Base-by-base conservation (phyloP, 2,797 vertebrate genomes). In the Pseudochromis fuscus region DNA sequence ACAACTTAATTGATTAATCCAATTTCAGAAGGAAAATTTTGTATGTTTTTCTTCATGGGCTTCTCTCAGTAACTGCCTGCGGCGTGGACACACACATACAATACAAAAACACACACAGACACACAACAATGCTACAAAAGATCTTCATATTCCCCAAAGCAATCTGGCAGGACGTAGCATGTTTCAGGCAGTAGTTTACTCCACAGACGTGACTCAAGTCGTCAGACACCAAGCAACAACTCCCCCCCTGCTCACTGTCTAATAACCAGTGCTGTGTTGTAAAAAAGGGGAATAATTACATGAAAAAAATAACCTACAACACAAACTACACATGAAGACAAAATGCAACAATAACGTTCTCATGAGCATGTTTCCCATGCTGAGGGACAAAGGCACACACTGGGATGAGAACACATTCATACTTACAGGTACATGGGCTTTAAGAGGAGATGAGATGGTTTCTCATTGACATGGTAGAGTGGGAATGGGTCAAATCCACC, bases 401-500 rank as follows among this genome's bases (percentile, higher is more conserved):
- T 40, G 63, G 58, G 37, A 70, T 72, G 76, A 72, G 52, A 67
- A 53, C 38, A 57, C 72, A 55, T 57, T 74, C 68, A 86, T 96
- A 96, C 97, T 97, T 96, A 97, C 96, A 94, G 93, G 86, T 95
- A 94, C 75, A 92, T 94, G 89, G 96, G 96, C 95, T 96, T 95
- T 95, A 96, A 95, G 86, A 95, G 95, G 91, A 96, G 94, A 92
- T 95, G 94, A 90, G 95, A 95, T 94, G 96, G 94, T 94, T 98
- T 98, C 95, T 97, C 95, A 95, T 95, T 95, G 95, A 96, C 94
- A 95, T 96, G 96, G 96, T 96, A 96, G 93, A 97, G 95, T 93
- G 96, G 95, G 90, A 96, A 97, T 94, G 96, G 96, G 89, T 97
- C 96, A 96, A 96, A 98, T 95, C 96, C 97, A 96, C 96, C 96